Evolutionary conservation across 2,888 invertebrate species (phyloP).

Genomic region (Caenorhabditis sp.): DNA sequence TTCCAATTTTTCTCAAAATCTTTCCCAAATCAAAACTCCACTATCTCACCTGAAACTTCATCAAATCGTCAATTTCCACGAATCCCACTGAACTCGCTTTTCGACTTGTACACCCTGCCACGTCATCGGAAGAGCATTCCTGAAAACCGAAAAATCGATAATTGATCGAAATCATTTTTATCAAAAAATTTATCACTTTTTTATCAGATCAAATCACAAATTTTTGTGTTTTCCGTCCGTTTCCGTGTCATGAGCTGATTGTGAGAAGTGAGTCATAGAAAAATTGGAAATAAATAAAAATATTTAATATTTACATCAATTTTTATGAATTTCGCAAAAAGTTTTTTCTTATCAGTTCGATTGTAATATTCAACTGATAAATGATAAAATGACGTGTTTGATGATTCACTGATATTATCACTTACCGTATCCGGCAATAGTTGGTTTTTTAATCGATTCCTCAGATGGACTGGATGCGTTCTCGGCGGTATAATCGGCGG

Average conservation of each 20-base stretch:
- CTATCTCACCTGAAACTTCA: conserved; percentile 53
- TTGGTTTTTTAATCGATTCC: conserved; percentile 49
- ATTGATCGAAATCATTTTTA: too few relatives aligned
- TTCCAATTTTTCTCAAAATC: background rate
- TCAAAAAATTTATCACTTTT: too few relatives aligned
- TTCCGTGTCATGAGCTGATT: conserved; percentile 9
- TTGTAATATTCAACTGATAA: background rate
- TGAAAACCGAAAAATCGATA: conserved; percentile 32
- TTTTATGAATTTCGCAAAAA: background rate
- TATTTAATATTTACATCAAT: too few relatives aligned
- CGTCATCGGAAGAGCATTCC: conserved; percentile 33
- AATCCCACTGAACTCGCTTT: conserved; percentile 59
- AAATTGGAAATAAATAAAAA: background rate
- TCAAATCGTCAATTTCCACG: conserved; percentile 61
- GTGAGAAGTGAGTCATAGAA: conserved; percentile 10
- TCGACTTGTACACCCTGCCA: conserved; percentile 47
- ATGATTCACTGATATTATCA: conserved; percentile 5
- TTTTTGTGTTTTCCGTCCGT: background rate
- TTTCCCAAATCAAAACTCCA: background rate
- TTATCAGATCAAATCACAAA: too few relatives aligned
- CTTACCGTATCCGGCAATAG: conserved; percentile 36
- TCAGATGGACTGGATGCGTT: conserved; percentile 59
- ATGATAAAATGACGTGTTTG: conserved; percentile 24
- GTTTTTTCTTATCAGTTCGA: background rate
- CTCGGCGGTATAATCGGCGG: conserved; percentile 58